phyloP scores from a whole-genome alignment of 2,113 vertebrate species.

The Syngnathus typhle region DNA sequence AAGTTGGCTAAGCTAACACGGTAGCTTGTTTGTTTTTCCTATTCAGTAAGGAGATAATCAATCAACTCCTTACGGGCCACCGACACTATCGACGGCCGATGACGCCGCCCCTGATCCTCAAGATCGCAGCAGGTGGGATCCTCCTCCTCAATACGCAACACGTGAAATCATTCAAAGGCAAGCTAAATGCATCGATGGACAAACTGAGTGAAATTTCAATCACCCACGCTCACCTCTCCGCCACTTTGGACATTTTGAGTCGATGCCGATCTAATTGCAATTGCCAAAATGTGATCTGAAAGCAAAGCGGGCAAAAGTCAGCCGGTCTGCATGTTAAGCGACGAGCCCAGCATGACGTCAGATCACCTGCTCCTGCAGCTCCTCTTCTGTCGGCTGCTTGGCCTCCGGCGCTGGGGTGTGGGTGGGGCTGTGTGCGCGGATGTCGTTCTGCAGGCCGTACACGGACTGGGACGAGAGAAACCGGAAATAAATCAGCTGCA shows the following conservation, averaged over 20 bases:
- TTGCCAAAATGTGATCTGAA: constrained; percentile 97
- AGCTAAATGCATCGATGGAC: constrained; percentile 51
- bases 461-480: constrained; percentile 75
- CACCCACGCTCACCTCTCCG: constrained; percentile 82
- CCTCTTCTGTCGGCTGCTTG: constrained; percentile 90
- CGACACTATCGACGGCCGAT: neutral
- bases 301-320: constrained; percentile 45
- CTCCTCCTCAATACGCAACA: constrained; percentile 31
- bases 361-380: constrained; percentile 86
- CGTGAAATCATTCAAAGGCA: constrained; percentile 43
- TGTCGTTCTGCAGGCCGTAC: constrained; percentile 93
- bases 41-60: constrained; percentile 23
- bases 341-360: neutral
- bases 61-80: neutral
- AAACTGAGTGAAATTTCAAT: constrained; percentile 49
- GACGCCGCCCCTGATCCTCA: constrained; percentile 21
- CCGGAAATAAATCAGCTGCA: neutral
- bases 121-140: constrained; percentile 34
- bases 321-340: neutral
- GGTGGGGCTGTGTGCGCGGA: constrained; percentile 90
- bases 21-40: constrained; percentile 2
- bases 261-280: constrained; percentile 95
- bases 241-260: constrained; percentile 99
- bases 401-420: constrained; percentile 86
- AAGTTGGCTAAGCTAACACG: neutral